Conservation (phyloP, 2,797 vertebrate species). For the Macropus fuliginosus region DNA sequence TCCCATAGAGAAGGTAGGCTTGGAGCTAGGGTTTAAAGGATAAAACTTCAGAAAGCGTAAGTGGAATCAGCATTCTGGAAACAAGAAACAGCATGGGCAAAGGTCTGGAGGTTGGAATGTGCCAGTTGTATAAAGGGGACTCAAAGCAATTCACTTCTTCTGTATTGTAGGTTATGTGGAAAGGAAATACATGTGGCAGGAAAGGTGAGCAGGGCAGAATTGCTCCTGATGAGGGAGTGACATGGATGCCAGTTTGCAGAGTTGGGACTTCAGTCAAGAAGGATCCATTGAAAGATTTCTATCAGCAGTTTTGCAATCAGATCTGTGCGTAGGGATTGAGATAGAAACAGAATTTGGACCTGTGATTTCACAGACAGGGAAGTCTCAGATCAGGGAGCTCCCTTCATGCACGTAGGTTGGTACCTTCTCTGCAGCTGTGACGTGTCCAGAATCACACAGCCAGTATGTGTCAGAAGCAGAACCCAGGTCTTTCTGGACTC, state of each 20-base stretch:
- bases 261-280: neutral
- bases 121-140: neutral
- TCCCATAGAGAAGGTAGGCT: constrained; percentile 14
- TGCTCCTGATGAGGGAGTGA: neutral
- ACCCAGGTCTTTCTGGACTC: no score
- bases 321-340: no score
- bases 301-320: neutral
- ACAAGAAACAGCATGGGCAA: neutral
- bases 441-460: no score
- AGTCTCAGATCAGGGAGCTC: no score
- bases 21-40: constrained; percentile 14
- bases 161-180: neutral
- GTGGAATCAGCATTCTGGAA: neutral
- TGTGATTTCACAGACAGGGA: no score
- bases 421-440: no score
- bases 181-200: no score
- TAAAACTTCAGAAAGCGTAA: neutral
- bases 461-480: no score
- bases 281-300: neutral
- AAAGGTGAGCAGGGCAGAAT: neutral
- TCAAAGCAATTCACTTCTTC: neutral
- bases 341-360: no score
- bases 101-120: constrained; percentile 19
- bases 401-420: no score
- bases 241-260: neutral